Conservation (phyloP, 2,113 vertebrate species). For the Sapayoa aenigma region DNA sequence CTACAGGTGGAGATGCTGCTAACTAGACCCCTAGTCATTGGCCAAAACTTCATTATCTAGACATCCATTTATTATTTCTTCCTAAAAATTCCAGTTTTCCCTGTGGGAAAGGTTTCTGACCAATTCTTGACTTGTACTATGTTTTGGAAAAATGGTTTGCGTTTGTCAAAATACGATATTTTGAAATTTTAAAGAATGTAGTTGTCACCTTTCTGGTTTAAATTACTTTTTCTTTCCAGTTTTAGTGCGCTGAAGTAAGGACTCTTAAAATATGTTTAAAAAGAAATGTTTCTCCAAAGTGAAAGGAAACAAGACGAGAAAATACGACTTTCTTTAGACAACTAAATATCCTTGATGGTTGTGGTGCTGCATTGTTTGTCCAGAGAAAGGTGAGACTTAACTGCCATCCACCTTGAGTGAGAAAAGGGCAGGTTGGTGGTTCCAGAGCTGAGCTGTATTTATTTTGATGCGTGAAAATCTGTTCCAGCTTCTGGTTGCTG, state of each 20-base stretch:
- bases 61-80: not conserved
- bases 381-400: not conserved
- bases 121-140: not conserved
- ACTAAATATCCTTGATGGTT: not conserved
- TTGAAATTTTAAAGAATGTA: not conserved
- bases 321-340: not conserved
- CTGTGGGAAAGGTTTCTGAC: not conserved
- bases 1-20: constrained; percentile 1
- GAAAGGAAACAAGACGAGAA: not conserved
- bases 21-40: not conserved
- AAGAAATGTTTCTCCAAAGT: not conserved
- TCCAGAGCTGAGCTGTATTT: not conserved
- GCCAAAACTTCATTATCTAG: not conserved
- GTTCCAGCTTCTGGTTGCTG: not conserved
- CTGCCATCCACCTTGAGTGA: not conserved
- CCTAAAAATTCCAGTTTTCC: not conserved
- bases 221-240: not conserved
- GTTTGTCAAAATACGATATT: not conserved
- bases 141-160: not conserved
- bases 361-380: fast-evolving
- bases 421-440: not conserved
- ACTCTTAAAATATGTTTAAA: not conserved
- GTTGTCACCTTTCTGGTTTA: not conserved
- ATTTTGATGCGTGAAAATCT: not conserved
- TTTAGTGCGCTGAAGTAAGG: not conserved